phyloP scores from a whole-genome alignment of 2,888 invertebrate species.

The Sepiola atlantica region DNA sequence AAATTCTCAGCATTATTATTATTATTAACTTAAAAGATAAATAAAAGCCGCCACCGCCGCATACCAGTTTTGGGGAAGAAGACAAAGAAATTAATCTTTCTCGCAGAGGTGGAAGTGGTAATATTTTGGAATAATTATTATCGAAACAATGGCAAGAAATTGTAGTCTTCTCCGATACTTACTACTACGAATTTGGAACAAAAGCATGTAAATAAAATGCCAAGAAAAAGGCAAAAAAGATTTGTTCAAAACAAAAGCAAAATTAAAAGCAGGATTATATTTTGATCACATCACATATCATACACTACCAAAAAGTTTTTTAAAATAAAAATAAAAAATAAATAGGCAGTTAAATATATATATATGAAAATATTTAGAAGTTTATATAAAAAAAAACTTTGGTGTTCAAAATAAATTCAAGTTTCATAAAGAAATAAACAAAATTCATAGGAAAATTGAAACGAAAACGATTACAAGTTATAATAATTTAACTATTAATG shows the following conservation, averaged over 20 bases:
- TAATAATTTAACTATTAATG: no score
- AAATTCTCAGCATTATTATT: not conserved
- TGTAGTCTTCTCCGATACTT: not conserved
- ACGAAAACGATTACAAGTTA: no score
- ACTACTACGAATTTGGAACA: constrained; percentile 4
- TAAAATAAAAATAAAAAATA: no score
- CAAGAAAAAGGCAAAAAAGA: no score
- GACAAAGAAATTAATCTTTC: not conserved
- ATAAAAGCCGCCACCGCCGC: not conserved
- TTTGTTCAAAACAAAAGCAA: no score
- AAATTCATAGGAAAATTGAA: no score
- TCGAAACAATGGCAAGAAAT: not conserved
- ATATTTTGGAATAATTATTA: constrained; percentile 5
- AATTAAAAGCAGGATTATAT: no score
- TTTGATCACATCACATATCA: no score
- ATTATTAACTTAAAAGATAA: not conserved
- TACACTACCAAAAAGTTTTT: no score
- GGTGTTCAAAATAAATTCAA: no score
- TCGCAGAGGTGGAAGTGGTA: not conserved
- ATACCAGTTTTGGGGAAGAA: not conserved
- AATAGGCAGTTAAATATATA: not conserved
- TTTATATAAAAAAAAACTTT: not conserved
- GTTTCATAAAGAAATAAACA: no score
- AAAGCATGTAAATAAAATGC: no score
- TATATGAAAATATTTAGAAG: not conserved